Percentiles rank a stretch among this genome's conserved stretches.
phyloP scores from a whole-genome alignment of 2,113 vertebrate genomes.

The Arenaria interpres region DNA sequence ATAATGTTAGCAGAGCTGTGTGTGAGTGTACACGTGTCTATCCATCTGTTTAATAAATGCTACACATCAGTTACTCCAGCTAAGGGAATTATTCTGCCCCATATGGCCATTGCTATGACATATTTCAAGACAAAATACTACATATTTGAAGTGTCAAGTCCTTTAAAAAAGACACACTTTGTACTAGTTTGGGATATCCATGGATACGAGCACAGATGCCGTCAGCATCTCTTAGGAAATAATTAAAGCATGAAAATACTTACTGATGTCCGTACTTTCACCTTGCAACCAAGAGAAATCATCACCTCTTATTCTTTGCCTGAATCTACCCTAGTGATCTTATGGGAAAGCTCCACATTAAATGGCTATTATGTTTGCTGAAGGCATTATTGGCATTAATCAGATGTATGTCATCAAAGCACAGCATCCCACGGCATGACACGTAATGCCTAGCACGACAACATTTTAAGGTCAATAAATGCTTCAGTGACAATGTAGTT shows the following conservation, averaged over 20 bases:
- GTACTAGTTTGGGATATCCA: not conserved
- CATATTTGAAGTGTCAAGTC: not conserved
- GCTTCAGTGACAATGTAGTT: not conserved
- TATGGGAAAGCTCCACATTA: not conserved
- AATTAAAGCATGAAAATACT: not conserved
- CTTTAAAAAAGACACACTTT: not conserved
- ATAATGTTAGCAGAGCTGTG: not conserved
- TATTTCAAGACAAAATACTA: constrained; percentile 34
- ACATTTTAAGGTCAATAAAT: not conserved
- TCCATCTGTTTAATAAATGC: not conserved
- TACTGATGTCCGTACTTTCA: not conserved
- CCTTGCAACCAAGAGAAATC: not conserved
- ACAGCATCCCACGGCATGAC: not conserved
- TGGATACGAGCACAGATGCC: not conserved
- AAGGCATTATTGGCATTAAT: constrained; percentile 3
- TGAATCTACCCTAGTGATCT: not conserved
- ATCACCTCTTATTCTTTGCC: not conserved
- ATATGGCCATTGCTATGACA: not conserved
- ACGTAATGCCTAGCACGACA: not conserved
- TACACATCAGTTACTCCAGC: constrained; percentile 3
- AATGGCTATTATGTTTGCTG: not conserved
- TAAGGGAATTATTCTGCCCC: constrained; percentile 11
- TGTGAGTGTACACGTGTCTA: not conserved
- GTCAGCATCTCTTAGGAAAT: not conserved
- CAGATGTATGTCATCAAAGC: not conserved